A percentile compares a stretch with the other conserved stretches of the same genome.
Evolutionary conservation across 2,888 invertebrate species (phyloP).

Genomic region (Polydrusus pterygomalis): DNA sequence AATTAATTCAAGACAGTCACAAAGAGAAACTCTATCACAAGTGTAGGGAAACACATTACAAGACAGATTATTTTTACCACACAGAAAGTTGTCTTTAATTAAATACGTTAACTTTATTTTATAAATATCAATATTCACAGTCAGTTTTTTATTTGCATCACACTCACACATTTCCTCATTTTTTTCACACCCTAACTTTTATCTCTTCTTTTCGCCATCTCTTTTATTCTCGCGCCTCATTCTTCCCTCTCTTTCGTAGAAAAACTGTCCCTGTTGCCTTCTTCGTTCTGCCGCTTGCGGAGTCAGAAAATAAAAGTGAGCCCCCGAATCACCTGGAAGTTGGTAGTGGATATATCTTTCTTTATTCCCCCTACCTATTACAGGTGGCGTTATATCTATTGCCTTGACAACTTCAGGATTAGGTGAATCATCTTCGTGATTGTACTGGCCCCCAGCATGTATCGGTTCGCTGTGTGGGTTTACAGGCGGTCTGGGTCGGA

Average conservation of each 20-base stretch:
- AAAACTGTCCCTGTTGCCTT: conserved; percentile 67
- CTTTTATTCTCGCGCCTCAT: conserved; percentile 29
- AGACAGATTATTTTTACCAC: too few relatives aligned
- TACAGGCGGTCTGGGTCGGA: conserved; percentile 78
- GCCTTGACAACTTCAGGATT: conserved; percentile 67
- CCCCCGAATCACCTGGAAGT: conserved; percentile 84
- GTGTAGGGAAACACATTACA: conserved; percentile 7
- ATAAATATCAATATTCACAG: conserved; percentile 13
- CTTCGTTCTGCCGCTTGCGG: conserved; percentile 76
- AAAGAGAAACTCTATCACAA: conserved; percentile 17
- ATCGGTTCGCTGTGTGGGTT: conserved; percentile 78
- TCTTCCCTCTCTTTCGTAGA: conserved; percentile 61
- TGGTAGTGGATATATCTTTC: conserved; percentile 81
- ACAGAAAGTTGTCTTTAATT: conserved; percentile 8
- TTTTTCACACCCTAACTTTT: not conserved
- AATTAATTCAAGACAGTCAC: conserved; percentile 1
- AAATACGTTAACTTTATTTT: too few relatives aligned
- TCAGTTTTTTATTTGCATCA: not conserved
- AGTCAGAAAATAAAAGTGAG: conserved; percentile 86
- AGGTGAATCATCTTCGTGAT: conserved; percentile 58
- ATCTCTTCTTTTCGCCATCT: conserved; percentile 1
- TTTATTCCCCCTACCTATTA: conserved; percentile 70
- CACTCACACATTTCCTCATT: not conserved
- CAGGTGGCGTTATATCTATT: conserved; percentile 59
- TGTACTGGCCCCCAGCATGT: conserved; percentile 50